Conservation (phyloP, 2,797 vertebrate genomes). For the Acipenser oxyrinchus region DNA sequence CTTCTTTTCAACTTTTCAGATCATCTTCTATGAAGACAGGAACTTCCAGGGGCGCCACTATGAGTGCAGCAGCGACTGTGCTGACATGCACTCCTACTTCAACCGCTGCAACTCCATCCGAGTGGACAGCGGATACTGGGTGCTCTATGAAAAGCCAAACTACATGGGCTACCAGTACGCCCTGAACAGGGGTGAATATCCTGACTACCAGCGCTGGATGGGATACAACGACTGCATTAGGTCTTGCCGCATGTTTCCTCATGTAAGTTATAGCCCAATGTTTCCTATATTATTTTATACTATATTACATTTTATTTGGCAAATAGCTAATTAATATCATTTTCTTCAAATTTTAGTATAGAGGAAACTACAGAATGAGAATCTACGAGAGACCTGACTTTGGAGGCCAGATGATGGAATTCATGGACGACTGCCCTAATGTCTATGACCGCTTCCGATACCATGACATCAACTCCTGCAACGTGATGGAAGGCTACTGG, state of each 20-base stretch:
- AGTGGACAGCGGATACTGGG: conserved; percentile 57
- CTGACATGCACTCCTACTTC: conserved; percentile 61
- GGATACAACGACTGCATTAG: conserved; percentile 69
- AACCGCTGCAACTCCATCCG: conserved; percentile 63
- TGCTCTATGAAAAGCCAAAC: conserved; percentile 61
- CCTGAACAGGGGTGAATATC: conserved; percentile 56
- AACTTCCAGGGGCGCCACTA: conserved; percentile 64
- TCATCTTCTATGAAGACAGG: conserved; percentile 63
- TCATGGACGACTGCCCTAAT: conserved; percentile 64
- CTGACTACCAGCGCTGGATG: conserved; percentile 59
- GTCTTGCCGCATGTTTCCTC: conserved; percentile 68
- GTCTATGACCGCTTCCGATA: conserved; percentile 49
- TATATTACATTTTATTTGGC: too few species aligned
- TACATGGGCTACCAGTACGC: conserved; percentile 66
- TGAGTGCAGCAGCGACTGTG: conserved; percentile 61
- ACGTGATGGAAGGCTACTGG: conserved; percentile 57
- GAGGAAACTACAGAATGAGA: conserved; percentile 60
- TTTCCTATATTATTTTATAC: too few species aligned
- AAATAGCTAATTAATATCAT: too few species aligned
- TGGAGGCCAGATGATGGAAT: conserved; percentile 62
- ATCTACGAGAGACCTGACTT: conserved; percentile 61
- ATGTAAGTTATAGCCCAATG: conserved; percentile 49
- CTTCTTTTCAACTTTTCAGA: conserved; percentile 31
- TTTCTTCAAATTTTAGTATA: conserved; percentile 38
- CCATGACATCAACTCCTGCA: conserved; percentile 52